Evolutionary conservation across 2,888 invertebrate species (phyloP), one percentile per base, ranked within the genome.

Genomic region (Cheiracanthium punctorium): DNA sequence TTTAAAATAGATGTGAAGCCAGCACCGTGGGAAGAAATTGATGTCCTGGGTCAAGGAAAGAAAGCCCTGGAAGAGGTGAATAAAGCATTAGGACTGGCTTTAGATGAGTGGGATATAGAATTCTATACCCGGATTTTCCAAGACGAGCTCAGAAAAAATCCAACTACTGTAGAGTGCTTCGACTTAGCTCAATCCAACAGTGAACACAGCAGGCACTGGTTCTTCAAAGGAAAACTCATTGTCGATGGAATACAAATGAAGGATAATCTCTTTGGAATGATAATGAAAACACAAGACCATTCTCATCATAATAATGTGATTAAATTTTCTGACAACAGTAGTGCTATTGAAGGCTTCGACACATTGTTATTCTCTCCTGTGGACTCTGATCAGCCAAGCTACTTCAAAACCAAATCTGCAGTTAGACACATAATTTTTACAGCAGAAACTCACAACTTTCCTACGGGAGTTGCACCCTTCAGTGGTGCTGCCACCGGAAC

Each of bases 191-290:
- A 99, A 92, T 97, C 97, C 33, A 98, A 98, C 89, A 93, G 98
- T 92, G 99, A 99, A 91, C 99, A 99, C 92, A 98, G 98, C 87
- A 94, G 99, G 5, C 99, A 99, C 93, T 99, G 99, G 99, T 99
- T 99, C 93, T 99, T 99, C 92, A 96, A 96, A 90, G 94, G 98
- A 0, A 94, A 94, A 91, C 94, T 98, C 93, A 92, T 96, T 72
- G 93, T 98, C 70, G 96, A 98, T 93, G 97, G 96, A 0, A 92
- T 94, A 89, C 94, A 95, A 90, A 93, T 95, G 89, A 93, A 95
- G n/a, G 93, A 95, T 90, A 96, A 97, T 0, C 93, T 99, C 14
- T 96, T 99, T 90, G 95, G 96, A 91, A 96, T 98, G 95, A 97
- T 99, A 71, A 96, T 96, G 90, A 95, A 95, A 65, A 99, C 99